phyloP scores from a whole-genome alignment of 37 sponge, comb jelly and placozoan species.

The Theonella swinhoei region DNA sequence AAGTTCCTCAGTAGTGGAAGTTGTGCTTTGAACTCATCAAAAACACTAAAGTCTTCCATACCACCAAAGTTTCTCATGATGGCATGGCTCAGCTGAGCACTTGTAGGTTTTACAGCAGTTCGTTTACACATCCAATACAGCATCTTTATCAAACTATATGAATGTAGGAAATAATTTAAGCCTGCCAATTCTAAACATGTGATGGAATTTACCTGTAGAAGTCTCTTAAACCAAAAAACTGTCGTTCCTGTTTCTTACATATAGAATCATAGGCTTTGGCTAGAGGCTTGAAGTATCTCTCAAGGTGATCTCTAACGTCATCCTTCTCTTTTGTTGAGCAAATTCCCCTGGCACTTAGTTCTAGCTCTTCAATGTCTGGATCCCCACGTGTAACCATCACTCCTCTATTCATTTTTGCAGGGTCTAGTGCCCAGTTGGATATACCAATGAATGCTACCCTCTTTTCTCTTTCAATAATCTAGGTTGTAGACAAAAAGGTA shows the following conservation, averaged over 20 bases:
- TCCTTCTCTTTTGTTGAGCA: slow-evolving; percentile 45
- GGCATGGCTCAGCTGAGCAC: slow-evolving; percentile 75
- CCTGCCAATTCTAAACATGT: background rate
- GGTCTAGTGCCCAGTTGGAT: slow-evolving; percentile 94
- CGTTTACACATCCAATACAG: background rate
- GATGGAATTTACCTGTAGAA: slow-evolving; percentile 74
- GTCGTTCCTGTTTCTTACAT: slow-evolving; percentile 42
- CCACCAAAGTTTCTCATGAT: slow-evolving; percentile 90
- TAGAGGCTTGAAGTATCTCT: slow-evolving; percentile 48
- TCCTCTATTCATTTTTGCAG: slow-evolving; percentile 94
- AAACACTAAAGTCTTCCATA: slow-evolving; percentile 48
- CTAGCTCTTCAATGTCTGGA: slow-evolving; percentile 67
- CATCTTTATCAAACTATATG: background rate
- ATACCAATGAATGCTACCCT: slow-evolving; percentile 87
- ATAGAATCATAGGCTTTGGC: slow-evolving; percentile 65
- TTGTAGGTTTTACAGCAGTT: slow-evolving; percentile 3
- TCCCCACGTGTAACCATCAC: slow-evolving; percentile 80
- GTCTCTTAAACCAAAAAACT: slow-evolving; percentile 94
- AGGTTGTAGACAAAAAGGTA: background rate
- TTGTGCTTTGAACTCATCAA: slow-evolving; percentile 28
- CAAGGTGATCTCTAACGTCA: slow-evolving; percentile 28
- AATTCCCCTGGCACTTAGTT: slow-evolving; percentile 71
- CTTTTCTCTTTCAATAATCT: slow-evolving; percentile 49
- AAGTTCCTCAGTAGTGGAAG: background rate
- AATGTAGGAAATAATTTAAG: background rate